phyloP scores from a whole-genome alignment of 1,140 invertebrate genomes.

The Drosophila truncata region DNA sequence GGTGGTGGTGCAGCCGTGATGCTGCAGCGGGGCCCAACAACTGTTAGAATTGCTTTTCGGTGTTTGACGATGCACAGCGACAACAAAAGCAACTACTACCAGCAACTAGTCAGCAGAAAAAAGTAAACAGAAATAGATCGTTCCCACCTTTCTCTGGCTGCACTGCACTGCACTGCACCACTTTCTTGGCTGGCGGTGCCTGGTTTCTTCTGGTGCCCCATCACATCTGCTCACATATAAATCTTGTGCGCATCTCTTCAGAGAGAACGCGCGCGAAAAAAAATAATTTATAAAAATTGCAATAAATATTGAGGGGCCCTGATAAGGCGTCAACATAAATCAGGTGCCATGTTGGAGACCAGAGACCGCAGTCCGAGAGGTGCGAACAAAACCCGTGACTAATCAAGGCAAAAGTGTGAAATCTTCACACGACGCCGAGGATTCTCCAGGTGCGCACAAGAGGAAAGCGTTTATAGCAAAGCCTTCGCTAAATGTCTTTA shows the following conservation, averaged over 20 bases:
- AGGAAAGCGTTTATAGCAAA: background rate
- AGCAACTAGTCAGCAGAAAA: background rate
- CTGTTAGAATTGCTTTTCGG: constrained; percentile 80
- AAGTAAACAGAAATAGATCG: constrained; percentile 53
- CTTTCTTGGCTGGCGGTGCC: constrained; percentile 11
- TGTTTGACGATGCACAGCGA: constrained; percentile 63
- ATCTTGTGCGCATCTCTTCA: constrained; percentile 40
- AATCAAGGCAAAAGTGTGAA: constrained; percentile 75
- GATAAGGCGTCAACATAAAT: constrained; percentile 84
- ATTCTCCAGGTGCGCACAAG: constrained; percentile 25
- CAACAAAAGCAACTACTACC: constrained; percentile 45
- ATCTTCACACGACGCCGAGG: constrained; percentile 47
- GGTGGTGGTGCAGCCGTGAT: constrained; percentile 18
- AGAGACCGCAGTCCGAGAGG: background rate
- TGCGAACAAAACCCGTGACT: constrained; percentile 53
- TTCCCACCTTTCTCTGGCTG: constrained; percentile 43
- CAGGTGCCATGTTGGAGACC: constrained; percentile 61
- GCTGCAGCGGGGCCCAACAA: constrained; percentile 57
- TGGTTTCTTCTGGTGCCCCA: constrained; percentile 23
- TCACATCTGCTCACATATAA: constrained; percentile 58
- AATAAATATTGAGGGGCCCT: constrained; percentile 80
- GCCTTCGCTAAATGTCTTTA: constrained; percentile 49
- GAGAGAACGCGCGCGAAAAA: constrained; percentile 5
- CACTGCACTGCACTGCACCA: constrained; percentile 1
- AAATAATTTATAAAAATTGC: constrained; percentile 73